These are phyloP conservation scores for Chaetodon trifasciatus DNA, from an alignment of 2,797 vertebrate species.

Conservation along the genomic window DNA sequence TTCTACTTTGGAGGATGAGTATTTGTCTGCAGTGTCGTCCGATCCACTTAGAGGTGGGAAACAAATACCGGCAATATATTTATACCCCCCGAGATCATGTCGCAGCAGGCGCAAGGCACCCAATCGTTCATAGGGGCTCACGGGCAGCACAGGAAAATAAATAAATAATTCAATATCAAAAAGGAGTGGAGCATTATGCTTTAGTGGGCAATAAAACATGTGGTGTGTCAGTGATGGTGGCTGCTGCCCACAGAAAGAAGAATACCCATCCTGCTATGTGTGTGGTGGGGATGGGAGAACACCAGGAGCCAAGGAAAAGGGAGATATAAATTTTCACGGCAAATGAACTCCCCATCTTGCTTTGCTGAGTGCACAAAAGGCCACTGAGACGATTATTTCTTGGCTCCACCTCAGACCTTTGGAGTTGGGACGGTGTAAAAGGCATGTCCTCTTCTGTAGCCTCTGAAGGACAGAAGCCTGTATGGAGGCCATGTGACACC, in stretches of 20 bases:
- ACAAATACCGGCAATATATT: conserved; percentile 85
- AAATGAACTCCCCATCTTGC: conserved; percentile 76
- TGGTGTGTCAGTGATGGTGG: conserved; percentile 72
- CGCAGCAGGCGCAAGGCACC: conserved; percentile 65
- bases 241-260: conserved; percentile 67
- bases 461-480: conserved; percentile 36
- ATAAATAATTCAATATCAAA: conserved; percentile 85
- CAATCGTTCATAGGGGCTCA: conserved; percentile 77
- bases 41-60: conserved; percentile 78
- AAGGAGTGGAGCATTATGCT: conserved; percentile 80
- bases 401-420: conserved; percentile 44
- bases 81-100: conserved; percentile 78
- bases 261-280: conserved; percentile 58
- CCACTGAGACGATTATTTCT: conserved; percentile 66
- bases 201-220: conserved; percentile 85
- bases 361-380: conserved; percentile 73
- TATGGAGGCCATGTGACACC: conserved; percentile 2
- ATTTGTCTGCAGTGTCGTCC: conserved; percentile 74
- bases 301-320: conserved; percentile 60
- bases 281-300: conserved; percentile 55
- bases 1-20: conserved; percentile 73
- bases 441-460: conserved; percentile 28
- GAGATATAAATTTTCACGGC: conserved; percentile 73
- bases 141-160: conserved; percentile 77
- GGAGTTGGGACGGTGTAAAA: conserved; percentile 34